phyloP scores from a whole-genome alignment of 2,888 invertebrate species.

The Plagodis pulveraria region DNA sequence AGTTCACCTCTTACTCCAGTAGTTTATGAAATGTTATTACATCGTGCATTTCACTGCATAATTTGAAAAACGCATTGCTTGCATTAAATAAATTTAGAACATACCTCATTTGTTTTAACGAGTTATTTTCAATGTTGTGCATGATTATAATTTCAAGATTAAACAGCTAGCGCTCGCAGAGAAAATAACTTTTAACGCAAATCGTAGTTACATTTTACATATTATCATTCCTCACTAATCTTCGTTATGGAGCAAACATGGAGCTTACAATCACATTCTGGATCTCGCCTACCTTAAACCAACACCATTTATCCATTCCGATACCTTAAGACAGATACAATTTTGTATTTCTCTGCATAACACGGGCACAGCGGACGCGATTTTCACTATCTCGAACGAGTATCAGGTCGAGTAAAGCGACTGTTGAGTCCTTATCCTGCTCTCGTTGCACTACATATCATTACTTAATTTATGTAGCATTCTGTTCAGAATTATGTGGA shows the following conservation, averaged over 20 bases:
- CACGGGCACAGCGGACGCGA: constrained; percentile 45
- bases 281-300: constrained; percentile 44
- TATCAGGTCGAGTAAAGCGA: constrained; percentile 58
- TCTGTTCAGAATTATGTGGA: constrained; percentile 69
- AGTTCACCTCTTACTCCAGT: neutral
- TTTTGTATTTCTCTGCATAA: constrained; percentile 50
- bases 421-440: constrained; percentile 43
- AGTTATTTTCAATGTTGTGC: constrained; percentile 15
- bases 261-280: constrained; percentile 40
- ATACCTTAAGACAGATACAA: constrained; percentile 46
- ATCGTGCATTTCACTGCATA: constrained; percentile 4
- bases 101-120: constrained; percentile 18
- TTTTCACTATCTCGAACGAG: constrained; percentile 55
- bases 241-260: constrained; percentile 35
- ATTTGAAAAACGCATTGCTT: constrained; percentile 4
- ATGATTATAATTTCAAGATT: constrained; percentile 24
- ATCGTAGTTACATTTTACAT: constrained; percentile 32
- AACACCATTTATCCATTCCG: constrained; percentile 41
- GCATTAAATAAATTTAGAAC: constrained; percentile 13
- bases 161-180: constrained; percentile 23
- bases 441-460: constrained; percentile 66
- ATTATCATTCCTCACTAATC: constrained; percentile 36
- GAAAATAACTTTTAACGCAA: constrained; percentile 29
- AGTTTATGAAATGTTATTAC: neutral
- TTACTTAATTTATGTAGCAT: constrained; percentile 76